These are phyloP conservation scores for Aeoliscus strigatus DNA, from an alignment of 2,797 vertebrate species.

Conservation along the genomic window DNA sequence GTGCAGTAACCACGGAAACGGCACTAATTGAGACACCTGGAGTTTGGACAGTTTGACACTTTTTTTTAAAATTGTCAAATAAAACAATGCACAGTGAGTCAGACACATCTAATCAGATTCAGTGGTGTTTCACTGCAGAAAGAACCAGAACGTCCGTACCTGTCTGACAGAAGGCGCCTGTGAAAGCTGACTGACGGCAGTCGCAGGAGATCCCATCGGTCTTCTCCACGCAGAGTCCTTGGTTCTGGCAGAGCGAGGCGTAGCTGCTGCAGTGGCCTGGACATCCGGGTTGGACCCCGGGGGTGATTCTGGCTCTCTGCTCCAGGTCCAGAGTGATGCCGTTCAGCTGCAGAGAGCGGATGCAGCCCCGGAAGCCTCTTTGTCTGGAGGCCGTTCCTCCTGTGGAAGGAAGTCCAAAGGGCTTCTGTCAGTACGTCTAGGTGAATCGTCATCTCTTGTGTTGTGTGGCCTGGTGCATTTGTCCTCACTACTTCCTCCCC, in stretches of 20 bases:
- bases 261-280: constrained; percentile 90
- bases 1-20: no score
- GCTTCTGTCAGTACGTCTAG: no score
- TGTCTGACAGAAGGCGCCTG: constrained; percentile 80
- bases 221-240: constrained; percentile 83
- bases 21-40: no score
- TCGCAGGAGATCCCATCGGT: constrained; percentile 80
- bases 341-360: constrained; percentile 84
- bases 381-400: constrained; percentile 87
- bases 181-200: constrained; percentile 80
- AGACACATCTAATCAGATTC: no score
- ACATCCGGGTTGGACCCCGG: constrained; percentile 84
- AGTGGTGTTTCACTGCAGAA: no score
- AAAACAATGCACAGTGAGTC: no score
- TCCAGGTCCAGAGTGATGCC: constrained; percentile 84
- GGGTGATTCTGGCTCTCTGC: constrained; percentile 81
- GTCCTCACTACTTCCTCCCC: no score
- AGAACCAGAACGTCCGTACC: constrained; percentile 45
- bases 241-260: constrained; percentile 79
- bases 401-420: constrained; percentile 51
- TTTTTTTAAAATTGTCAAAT: no score
- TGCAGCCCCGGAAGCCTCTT: constrained; percentile 86
- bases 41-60: no score
- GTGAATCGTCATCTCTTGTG: no score
- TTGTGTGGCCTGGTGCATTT: no score